Base-by-base conservation (phyloP, 2,113 vertebrate species). In the Myxocyprinus asiaticus region DNA sequence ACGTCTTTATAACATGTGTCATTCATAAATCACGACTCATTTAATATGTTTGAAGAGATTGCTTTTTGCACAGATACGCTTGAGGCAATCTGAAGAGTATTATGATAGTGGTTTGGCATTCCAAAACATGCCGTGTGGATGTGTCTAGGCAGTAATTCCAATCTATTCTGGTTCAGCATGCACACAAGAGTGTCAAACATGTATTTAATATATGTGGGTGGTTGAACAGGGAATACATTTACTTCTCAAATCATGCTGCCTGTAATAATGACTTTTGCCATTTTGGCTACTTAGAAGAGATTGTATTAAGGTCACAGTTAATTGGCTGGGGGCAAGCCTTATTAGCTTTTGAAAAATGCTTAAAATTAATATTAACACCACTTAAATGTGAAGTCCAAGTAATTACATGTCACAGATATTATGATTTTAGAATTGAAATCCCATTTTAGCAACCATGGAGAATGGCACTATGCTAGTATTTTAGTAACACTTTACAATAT, bases 271-370 rank as follows among this genome's bases (percentile, higher is more conserved):
- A 77, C 80, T 68, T 77, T 17, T 68, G 71, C 63, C 62, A 67
- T 66, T 72, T 59, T 80, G 74, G 6, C 14, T 62, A 81, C 9
- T 53, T 73, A 72, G 67, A 14, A 55, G 12, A 62, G 48, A 73
- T 63, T 56, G 43, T 83, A 77, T 43, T 77, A 74, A 83, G 74
- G 78, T 83, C 78, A 73, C 56, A 53, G 68, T 48, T 81, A 83
- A 83, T 74, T 74, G 33, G 63, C 44, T 9, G 6, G 59, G 47
- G 53, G 12, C 62, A 80, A 80, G 44, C 53, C 45, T 68, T 64
- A 77, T 69, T 80, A 61, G 43, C 45, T 22, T 77, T 66, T 72
- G 14, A 42, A 71, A 71, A 59, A 3, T 1, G 55, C 67, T 22
- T 14, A 0, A 22, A 33, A 11, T 64, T 12, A 55, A 44, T 64